Evolutionary conservation across 2,797 vertebrate species (phyloP).

Genomic region (Chelonia mydas): DNA sequence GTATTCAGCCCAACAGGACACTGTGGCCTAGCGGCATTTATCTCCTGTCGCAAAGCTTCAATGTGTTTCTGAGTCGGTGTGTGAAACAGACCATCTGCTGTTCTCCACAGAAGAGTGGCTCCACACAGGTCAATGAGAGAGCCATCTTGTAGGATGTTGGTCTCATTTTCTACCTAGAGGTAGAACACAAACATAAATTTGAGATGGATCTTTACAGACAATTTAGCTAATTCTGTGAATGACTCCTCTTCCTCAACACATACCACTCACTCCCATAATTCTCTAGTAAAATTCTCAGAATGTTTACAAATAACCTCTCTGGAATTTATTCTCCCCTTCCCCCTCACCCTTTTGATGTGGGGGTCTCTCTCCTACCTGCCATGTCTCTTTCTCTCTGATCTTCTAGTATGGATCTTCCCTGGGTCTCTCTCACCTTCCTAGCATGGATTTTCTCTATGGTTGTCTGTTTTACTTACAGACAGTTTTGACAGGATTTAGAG

Average conservation of each 20-base stretch:
- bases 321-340: not conserved
- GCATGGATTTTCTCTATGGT: not conserved
- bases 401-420: not conserved
- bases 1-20: conserved; percentile 93
- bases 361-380: not conserved
- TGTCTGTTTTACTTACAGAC: not conserved
- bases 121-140: conserved; percentile 97
- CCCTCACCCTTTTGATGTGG: not conserved
- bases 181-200: not conserved
- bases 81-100: conserved; percentile 94
- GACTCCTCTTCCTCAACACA: fast-evolving
- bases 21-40: conserved; percentile 86
- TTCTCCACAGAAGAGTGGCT: conserved; percentile 96
- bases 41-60: conserved; percentile 92
- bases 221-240: fast-evolving
- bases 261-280: not conserved
- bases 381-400: fast-evolving
- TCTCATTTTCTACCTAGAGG: conserved; percentile 94
- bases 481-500: not conserved
- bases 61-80: conserved; percentile 98
- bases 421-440: not conserved
- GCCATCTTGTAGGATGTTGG: conserved; percentile 94
- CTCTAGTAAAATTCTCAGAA: not conserved
- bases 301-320: not conserved
- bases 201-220: not conserved